Evolutionary conservation across 2,888 invertebrate genomes (phyloP), one percentile per base, ranked within the genome.

Genomic region (Hydriomena furcata): DNA sequence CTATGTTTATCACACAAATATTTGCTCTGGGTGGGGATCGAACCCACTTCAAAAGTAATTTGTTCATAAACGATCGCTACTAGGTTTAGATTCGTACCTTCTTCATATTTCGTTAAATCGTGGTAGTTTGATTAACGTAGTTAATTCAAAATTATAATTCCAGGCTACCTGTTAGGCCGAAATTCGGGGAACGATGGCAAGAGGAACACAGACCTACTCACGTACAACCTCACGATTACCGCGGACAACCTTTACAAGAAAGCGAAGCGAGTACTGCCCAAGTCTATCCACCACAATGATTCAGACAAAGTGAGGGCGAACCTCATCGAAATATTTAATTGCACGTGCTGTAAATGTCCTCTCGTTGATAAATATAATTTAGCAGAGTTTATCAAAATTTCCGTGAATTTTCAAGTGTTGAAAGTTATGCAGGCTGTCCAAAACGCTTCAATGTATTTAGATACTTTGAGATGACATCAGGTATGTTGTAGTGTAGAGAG

Each of bases 151-250:
- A 36, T 45, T 10, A 10, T 34, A 8, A 21, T 37, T 84, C 20
- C 82, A 88, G 88, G 88, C 31, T 88, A 85, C 58, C 60, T 87
- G 24, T 58, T 88, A 25, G 87, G 86, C 0, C 76, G 81, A 5
- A 80, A 80, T 76, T 74, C 83, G 4, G 79, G 75, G 4, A 72
- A 61, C 17, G 82, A 82, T 40, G 65, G 76, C 28, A 76, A 72
- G 25, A 73, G 75, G 17, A 67, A 45, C 44, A 75, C 74, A 49
- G 84, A 82, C 27, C 62, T 86, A 7, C 60, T 84, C 5, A 74
- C 84, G 1, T 69, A 72, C 52, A 86, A 85, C 55, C 63, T 89
- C 20, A 82, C 84, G 1, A 45, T 70, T 0, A 58, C 76, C 5
- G 78, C 82, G 0, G 87, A 86, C 42, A 71, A 48, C 40, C 60